Conservation (phyloP, 2,113 vertebrate species). For the Dasyurus viverrinus region DNA sequence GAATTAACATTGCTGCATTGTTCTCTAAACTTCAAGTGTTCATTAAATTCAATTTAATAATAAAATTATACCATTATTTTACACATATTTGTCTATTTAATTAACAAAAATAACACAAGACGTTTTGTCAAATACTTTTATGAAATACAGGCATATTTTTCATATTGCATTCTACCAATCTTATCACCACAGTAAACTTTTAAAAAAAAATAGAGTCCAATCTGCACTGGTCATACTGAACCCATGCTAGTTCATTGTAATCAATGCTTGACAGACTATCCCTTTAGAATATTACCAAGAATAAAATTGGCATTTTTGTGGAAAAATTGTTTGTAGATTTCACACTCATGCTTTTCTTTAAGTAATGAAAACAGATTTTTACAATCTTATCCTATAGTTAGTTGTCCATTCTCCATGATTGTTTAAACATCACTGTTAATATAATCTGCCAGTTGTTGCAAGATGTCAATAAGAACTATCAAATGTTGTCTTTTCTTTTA, state of each 20-base stretch:
- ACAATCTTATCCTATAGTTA: neutral
- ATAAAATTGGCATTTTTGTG: neutral
- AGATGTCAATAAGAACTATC: neutral
- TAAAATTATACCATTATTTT: neutral
- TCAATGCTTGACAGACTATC: neutral
- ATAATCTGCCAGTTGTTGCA: neutral
- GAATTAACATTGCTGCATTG: neutral
- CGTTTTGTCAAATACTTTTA: neutral
- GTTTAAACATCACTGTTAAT: neutral
- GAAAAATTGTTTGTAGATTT: neutral
- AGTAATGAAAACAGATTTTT: neutral
- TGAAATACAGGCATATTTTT: neutral
- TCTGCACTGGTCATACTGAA: neutral
- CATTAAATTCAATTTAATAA: neutral
- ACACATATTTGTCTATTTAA: neutral
- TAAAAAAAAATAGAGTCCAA: neutral
- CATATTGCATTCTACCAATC: neutral
- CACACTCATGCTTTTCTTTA: neutral
- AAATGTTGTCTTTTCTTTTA: conserved; percentile 21
- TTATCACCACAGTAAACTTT: neutral
- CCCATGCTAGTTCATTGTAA: neutral
- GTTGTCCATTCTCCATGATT: neutral
- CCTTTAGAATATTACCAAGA: neutral
- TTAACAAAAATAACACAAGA: neutral
- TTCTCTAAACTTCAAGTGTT: neutral